Percentiles rank a stretch among this genome's conserved stretches.
Conservation (phyloP, 2,113 vertebrate species). For the Elaphurus davidianus region DNA sequence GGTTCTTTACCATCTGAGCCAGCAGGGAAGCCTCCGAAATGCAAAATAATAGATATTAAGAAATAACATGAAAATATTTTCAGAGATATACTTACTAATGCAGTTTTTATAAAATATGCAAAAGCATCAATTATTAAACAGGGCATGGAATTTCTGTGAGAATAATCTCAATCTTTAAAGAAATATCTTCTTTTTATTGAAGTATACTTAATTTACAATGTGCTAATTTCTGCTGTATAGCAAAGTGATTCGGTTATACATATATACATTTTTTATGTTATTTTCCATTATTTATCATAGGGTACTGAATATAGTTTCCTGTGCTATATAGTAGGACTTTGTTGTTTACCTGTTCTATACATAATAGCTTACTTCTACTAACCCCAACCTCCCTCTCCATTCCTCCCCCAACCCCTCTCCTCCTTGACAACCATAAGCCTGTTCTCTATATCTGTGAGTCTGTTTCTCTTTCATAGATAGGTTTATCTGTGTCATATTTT, state of each 20-base stretch:
- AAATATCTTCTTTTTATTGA: background rate
- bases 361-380: background rate
- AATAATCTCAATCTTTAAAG: background rate
- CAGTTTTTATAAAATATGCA: background rate
- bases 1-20: background rate
- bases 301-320: background rate
- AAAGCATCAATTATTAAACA: background rate
- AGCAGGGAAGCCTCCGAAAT: background rate
- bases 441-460: background rate
- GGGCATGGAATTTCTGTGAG: background rate
- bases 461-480: background rate
- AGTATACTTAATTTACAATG: background rate
- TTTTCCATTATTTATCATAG: background rate
- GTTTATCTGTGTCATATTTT: background rate
- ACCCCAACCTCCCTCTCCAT: background rate
- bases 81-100: background rate
- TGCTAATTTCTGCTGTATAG: background rate
- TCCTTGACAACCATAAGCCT: background rate
- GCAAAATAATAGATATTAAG: background rate
- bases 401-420: background rate
- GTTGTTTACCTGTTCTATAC: background rate
- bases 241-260: background rate
- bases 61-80: background rate
- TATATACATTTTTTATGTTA: background rate
- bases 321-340: background rate